Base-by-base conservation (phyloP, 2,888 invertebrate species). In the Pyrochroa serraticornis region DNA sequence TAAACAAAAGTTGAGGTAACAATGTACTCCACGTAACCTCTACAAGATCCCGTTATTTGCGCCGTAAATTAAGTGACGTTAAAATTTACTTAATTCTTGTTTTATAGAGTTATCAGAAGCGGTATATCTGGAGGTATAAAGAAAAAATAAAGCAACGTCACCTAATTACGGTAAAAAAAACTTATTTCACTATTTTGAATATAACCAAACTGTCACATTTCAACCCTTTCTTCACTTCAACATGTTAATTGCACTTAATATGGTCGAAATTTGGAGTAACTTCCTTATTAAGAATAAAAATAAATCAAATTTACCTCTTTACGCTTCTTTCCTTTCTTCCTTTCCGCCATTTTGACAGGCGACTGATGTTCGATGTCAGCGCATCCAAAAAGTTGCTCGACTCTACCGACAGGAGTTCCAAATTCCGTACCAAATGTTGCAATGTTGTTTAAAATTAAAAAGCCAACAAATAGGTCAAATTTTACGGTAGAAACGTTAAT, bases 301-400 rank as follows among this genome's bases (percentile, higher is more conserved):
- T 34, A 0, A 7, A 38, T 14, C 22, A 34, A 65, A 75, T 79
- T 82, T 80, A 85, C 87, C 77, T 86, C 85, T 80, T 84, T 85
- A 69, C 85, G 84, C 71, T 85, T 86, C 78, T 83, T 83, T 69
- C 82, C 83, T 81, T 84, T 85, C 76, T 83, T 83, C 77, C 85
- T 86, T 70, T 86, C 86, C 76, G 85, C 85, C 85, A 85, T 85
- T 73, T 81, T 82, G 69, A 69, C 68, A 58, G 56, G 13, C 45
- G 32, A 44, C 48, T 44, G 38, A 43, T 46, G 51, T 58, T 55
- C n/a, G 60, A 54, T 55, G 60, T 54, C 58, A 59, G 53, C 54
- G 59, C 35, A 37, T n/a, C 54, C 35, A 53, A 59, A 59, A 59
- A 43, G 39, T 48, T 58, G 45, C 50, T 50, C 45, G 45, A 55